Conservation (phyloP, 2,113 vertebrate species). For the Oxyruncus cristatus region DNA sequence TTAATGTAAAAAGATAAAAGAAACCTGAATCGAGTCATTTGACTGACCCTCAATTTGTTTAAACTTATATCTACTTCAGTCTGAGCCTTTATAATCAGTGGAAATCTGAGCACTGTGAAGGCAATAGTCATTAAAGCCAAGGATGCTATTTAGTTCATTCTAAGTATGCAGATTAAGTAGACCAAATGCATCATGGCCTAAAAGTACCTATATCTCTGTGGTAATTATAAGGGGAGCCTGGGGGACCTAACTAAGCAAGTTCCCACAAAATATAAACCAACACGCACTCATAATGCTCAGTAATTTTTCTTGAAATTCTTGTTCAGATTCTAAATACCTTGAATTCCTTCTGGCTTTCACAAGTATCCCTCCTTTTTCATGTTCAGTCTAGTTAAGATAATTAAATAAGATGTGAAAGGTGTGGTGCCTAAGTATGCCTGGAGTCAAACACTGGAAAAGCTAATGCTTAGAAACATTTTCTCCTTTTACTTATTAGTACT, state of each 20-base stretch:
- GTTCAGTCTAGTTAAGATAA: neutral
- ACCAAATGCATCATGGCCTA: neutral
- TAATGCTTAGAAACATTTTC: neutral
- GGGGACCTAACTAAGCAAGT: neutral
- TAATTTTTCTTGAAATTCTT: neutral
- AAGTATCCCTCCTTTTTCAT: fast-evolving
- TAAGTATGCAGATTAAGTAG: neutral
- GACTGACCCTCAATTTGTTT: neutral
- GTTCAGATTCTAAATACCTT: neutral
- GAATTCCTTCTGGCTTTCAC: neutral
- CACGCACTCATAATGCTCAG: neutral
- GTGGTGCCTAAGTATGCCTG: neutral
- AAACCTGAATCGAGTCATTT: neutral
- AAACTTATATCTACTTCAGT: neutral
- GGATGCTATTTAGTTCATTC: neutral
- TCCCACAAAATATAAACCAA: neutral
- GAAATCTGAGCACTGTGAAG: neutral
- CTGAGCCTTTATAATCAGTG: neutral
- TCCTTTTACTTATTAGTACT: neutral
- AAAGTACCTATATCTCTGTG: neutral
- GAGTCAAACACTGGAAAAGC: neutral
- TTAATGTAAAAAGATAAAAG: neutral
- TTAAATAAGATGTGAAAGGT: neutral
- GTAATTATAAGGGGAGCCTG: neutral
- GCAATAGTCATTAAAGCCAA: neutral